These are phyloP conservation scores for Drosophila santomea DNA, from an alignment of 1,140 invertebrate genomes.

Conservation along the genomic window DNA sequence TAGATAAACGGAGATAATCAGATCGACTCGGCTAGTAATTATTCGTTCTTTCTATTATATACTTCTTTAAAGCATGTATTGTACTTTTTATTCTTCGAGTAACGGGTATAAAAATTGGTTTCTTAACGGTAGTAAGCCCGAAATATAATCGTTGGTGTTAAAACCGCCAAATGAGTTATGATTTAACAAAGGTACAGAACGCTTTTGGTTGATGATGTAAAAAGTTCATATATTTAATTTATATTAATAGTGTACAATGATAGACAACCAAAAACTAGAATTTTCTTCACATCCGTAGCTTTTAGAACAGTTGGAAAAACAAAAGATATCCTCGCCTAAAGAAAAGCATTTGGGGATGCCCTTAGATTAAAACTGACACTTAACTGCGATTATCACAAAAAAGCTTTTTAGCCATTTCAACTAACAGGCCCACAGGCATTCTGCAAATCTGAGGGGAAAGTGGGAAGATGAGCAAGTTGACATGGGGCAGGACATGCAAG, in stretches of 20 bases:
- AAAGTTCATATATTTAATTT: neutral
- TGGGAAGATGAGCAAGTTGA: constrained; percentile 2
- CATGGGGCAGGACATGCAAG: constrained; percentile 23
- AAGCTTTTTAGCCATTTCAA: constrained; percentile 66
- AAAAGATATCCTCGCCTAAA: constrained; percentile 1
- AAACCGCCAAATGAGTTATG: too few relatives aligned
- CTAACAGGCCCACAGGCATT: constrained; percentile 24
- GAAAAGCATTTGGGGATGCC: constrained; percentile 20
- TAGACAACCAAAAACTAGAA: neutral
- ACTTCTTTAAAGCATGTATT: too few relatives aligned
- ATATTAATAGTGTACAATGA: neutral
- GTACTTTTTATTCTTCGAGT: too few relatives aligned
- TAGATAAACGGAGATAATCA: too few relatives aligned
- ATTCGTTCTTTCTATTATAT: too few relatives aligned
- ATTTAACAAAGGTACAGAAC: neutral
- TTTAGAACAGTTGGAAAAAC: neutral
- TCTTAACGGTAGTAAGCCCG: too few relatives aligned
- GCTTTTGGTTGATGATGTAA: neutral
- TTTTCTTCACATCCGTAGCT: neutral
- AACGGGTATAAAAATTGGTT: too few relatives aligned
- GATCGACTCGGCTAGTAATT: too few relatives aligned
- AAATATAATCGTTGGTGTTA: too few relatives aligned
- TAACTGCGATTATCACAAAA: constrained; percentile 70
- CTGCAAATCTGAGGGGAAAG: neutral
- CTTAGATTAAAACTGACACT: constrained; percentile 76